Evolutionary conservation across 2,888 invertebrate species (phyloP).

Genomic region (Blomia tropicalis): DNA sequence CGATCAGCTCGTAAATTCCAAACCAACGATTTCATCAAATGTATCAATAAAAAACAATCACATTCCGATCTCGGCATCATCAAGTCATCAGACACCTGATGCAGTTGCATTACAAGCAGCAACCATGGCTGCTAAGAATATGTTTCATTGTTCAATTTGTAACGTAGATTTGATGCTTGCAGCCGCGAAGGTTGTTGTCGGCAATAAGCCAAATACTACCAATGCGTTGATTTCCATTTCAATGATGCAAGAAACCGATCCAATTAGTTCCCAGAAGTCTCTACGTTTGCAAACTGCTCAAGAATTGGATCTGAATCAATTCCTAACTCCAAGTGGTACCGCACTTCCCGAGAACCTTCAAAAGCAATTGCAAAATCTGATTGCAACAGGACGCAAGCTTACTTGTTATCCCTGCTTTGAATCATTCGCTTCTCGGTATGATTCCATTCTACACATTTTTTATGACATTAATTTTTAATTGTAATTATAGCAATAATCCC

Average conservation of each 20-base stretch:
- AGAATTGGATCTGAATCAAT: not conserved
- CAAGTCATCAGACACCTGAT: not conserved
- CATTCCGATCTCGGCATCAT: not conserved
- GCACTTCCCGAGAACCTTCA: not conserved
- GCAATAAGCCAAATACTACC: not conserved
- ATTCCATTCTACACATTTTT: not conserved
- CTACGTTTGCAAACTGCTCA: not conserved
- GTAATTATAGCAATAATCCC: not conserved
- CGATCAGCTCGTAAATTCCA: not conserved
- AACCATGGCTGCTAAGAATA: not conserved
- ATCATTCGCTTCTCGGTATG: not conserved
- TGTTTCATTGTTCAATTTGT: not conserved
- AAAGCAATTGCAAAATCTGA: not conserved
- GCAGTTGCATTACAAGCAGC: not conserved
- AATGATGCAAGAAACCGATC: not conserved
- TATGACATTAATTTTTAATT: not conserved
- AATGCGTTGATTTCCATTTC: not conserved
- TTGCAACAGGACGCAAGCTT: conserved; percentile 9
- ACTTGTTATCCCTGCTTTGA: conserved; percentile 12
- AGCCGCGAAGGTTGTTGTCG: conserved; percentile 41
- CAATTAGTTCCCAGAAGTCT: not conserved
- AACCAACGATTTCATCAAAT: not conserved
- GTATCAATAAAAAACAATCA: not conserved
- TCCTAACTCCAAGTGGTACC: not conserved
- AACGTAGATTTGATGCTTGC: conserved; percentile 48